These are phyloP conservation scores for Leucosticte australis DNA, from an alignment of 2,113 vertebrate species.

Conservation along the genomic window DNA sequence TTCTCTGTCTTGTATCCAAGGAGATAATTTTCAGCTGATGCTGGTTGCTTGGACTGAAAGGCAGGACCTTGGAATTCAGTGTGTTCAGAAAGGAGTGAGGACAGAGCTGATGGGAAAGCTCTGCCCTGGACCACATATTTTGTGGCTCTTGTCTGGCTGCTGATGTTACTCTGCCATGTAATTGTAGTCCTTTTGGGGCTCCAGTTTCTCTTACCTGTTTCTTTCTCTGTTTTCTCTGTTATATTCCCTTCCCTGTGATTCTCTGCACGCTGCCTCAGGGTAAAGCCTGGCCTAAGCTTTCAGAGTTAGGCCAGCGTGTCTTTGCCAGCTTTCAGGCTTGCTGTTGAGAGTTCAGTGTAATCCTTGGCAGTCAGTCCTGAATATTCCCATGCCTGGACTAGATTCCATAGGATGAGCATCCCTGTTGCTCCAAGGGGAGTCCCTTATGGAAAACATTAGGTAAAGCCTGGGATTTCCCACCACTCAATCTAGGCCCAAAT, in stretches of 20 bases:
- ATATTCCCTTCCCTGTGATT: not conserved
- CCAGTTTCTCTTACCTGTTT: not conserved
- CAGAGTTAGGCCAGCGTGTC: not conserved
- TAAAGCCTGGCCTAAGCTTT: not conserved
- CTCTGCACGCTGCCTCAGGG: not conserved
- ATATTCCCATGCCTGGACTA: not conserved
- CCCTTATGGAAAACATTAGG: not conserved
- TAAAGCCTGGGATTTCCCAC: not conserved
- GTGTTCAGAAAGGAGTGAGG: not conserved
- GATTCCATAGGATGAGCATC: not conserved
- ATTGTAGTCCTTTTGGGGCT: not conserved
- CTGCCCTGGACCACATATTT: not conserved
- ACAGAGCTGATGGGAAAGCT: not conserved
- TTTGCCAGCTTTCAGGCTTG: not conserved
- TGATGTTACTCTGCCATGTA: not conserved
- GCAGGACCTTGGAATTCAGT: not conserved
- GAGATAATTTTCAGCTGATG: not conserved
- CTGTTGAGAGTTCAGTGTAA: not conserved
- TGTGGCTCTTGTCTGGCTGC: not conserved
- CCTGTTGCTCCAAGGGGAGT: not conserved
- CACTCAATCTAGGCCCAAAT: not conserved
- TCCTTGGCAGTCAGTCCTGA: not conserved
- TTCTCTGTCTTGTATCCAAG: not conserved
- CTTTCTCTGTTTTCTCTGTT: not conserved
- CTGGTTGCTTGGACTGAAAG: not conserved